Base-by-base conservation (phyloP, 2,113 vertebrate species). In the Brachypteracias leptosomus region DNA sequence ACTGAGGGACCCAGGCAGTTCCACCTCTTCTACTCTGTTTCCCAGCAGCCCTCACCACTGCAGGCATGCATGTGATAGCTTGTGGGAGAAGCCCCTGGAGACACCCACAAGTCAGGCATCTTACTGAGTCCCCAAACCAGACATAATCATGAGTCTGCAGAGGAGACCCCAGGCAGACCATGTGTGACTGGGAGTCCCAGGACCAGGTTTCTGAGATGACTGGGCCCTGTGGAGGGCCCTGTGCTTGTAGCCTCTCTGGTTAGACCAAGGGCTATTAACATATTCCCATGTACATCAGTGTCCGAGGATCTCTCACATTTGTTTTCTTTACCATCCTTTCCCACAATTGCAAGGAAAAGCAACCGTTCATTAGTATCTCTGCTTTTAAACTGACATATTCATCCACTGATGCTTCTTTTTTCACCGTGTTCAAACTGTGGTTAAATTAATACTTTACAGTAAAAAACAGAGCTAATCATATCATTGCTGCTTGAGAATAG, bases 401-500 rank as follows among this genome's bases (percentile, higher is more conserved):
- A 81, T 47, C 28, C 61, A 36, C 68, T 40, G 68, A 25, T 67
- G 47, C 22, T 42, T 73, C 63, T 74, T 87, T 68, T 55, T 38
- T n/a, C 75, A 31, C 80, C 75, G 78, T 91, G 72, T 81, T 91
- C 88, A 95, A 90, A 94, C 83, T 75, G 88, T 4, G 4, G 72
- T 90, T 91, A 94, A 93, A 96, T 86, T 84, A 92, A 92, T 92
- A 87, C n/a, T 92, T 86, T 62, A 75, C 61, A 83, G 79, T 81
- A 90, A 83, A 96, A 89, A 77, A 5, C n/a, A 58, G 35, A 92
- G 79, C 59, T 93, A 90, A 95, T 94, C 79, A 61, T 77, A 78
- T 58, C n/a, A 26, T 13, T 62, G 62, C 78, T 93, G 73, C 73
- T 49, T 11, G 29, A 93, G 83, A 77, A 90, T 89, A 89, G 82